Evolutionary conservation across 1,140 invertebrate species (phyloP).

Genomic region (Tribolium castaneum): DNA sequence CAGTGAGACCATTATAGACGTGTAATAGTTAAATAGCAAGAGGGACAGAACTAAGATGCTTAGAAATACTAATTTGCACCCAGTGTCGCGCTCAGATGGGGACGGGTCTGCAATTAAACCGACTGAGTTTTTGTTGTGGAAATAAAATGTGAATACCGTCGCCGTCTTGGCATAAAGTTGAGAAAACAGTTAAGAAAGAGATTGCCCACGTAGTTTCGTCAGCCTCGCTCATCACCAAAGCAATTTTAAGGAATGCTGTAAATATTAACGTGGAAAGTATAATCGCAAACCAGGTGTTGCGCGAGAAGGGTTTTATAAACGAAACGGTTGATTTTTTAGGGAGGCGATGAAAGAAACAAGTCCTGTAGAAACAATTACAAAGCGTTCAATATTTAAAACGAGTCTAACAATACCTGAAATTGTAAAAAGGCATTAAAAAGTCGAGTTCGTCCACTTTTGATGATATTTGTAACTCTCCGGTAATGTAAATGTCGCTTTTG

Average conservation of each 20-base stretch:
- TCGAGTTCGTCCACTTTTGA: neutral
- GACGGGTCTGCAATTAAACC: neutral
- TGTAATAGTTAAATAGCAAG: slow-evolving; percentile 21
- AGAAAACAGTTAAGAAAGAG: neutral
- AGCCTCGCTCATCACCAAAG: neutral
- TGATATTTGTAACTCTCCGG: neutral
- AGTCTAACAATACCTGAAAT: neutral
- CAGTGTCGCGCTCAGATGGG: neutral
- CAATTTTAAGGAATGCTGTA: neutral
- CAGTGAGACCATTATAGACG: slow-evolving; percentile 12
- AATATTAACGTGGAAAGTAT: neutral
- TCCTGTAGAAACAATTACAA: neutral
- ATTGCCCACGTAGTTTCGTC: neutral
- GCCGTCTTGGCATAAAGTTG: neutral
- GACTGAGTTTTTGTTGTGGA: neutral
- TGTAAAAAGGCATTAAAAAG: neutral
- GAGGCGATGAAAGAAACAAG: slow-evolving; percentile 4
- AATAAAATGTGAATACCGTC: neutral
- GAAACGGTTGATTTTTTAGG: neutral
- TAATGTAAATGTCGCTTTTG: neutral
- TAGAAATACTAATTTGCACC: neutral
- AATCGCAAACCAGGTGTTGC: neutral
- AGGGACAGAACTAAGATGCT: neutral
- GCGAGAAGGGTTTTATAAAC: slow-evolving; percentile 11
- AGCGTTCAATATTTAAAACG: neutral